These are phyloP conservation scores for Leptodactylus fallax DNA, from an alignment of 2,797 vertebrate species.

Conservation along the genomic window DNA sequence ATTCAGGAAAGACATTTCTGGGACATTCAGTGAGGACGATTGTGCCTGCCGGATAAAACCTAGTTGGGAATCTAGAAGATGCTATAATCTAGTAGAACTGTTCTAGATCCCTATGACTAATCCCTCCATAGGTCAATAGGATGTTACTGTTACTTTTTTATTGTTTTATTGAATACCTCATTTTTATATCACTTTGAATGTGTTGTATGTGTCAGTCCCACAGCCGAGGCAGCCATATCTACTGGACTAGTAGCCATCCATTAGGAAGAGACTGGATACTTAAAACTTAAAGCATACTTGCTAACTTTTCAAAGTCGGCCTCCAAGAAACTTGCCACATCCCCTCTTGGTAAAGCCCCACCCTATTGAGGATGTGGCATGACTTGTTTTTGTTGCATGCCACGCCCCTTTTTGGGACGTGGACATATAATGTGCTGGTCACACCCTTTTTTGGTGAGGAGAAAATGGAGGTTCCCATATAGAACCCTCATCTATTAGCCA, in stretches of 20 bases:
- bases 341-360: too few relatives aligned
- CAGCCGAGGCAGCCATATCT: background rate
- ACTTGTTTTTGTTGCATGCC: too few relatives aligned
- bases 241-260: background rate
- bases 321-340: too few relatives aligned
- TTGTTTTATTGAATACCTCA: conserved; percentile 24
- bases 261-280: background rate
- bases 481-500: background rate
- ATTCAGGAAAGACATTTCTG: too few relatives aligned
- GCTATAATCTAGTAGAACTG: background rate
- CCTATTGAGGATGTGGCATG: too few relatives aligned
- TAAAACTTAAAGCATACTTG: background rate
- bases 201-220: background rate
- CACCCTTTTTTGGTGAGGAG: too few relatives aligned
- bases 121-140: background rate
- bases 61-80: background rate
- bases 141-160: background rate
- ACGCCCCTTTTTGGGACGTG: too few relatives aligned
- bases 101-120: background rate
- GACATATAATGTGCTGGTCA: too few relatives aligned
- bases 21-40: too few relatives aligned
- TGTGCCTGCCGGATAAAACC: background rate
- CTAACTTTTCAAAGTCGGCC: too few relatives aligned
- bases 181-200: conserved; percentile 6
- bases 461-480: background rate